Conservation (phyloP, 2,113 vertebrate genomes). For the Raja brachyura region DNA sequence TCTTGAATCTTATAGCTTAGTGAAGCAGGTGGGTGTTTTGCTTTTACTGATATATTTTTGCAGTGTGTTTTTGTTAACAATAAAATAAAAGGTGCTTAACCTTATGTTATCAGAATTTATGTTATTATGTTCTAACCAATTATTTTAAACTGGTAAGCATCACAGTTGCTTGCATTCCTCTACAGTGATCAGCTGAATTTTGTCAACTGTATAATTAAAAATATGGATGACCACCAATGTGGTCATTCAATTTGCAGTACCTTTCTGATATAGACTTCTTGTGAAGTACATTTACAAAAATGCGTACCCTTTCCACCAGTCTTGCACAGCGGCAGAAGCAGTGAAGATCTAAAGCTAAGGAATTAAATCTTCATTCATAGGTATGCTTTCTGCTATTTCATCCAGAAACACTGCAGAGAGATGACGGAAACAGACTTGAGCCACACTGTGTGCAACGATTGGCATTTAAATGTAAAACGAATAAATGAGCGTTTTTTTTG, state of each 20-base stretch:
- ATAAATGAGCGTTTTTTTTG: background rate
- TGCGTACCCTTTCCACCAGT: background rate
- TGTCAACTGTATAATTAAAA: constrained; percentile 25
- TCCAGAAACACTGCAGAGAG: constrained; percentile 23
- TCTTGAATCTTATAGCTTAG: background rate
- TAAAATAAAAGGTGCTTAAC: no score
- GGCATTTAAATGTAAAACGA: background rate
- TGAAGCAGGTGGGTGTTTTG: background rate
- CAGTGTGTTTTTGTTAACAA: background rate
- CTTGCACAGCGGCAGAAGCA: background rate
- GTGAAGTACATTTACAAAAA: constrained; percentile 16
- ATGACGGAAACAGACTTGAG: background rate
- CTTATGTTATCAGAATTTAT: background rate
- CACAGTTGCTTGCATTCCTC: constrained; percentile 5
- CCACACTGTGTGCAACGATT: background rate
- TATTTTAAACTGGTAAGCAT: background rate
- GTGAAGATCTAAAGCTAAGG: constrained; percentile 12
- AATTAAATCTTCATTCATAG: constrained; percentile 29
- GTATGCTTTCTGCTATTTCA: constrained; percentile 14
- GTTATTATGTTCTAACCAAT: background rate
- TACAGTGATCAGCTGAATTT: background rate
- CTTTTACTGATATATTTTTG: background rate
- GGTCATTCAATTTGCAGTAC: background rate
- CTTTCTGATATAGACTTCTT: background rate
- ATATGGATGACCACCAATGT: background rate